Conservation (phyloP, 2,113 vertebrate species). For the Perccottus glenii region DNA sequence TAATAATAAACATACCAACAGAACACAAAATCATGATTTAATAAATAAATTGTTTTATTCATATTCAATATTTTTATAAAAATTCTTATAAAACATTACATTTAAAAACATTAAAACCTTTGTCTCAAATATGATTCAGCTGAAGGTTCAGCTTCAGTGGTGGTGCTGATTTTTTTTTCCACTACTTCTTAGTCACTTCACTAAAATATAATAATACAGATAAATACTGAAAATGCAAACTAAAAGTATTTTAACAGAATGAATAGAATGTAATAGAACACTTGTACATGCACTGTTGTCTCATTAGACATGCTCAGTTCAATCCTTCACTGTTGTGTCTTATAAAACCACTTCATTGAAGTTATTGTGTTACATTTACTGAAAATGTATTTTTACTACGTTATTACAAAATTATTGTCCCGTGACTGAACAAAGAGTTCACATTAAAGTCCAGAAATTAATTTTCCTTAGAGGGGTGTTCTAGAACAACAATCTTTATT, state of each 20-base stretch:
- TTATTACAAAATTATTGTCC: not conserved
- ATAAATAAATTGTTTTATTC: constrained; percentile 11
- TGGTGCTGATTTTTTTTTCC: not conserved
- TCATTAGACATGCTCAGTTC: not conserved
- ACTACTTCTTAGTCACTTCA: not conserved
- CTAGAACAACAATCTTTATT: not conserved
- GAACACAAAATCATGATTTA: not conserved
- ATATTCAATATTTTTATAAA: not conserved
- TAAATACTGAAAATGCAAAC: not conserved
- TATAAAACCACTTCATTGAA: not conserved
- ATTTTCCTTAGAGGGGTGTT: constrained; percentile 2
- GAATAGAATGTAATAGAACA: not conserved
- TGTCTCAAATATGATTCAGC: not conserved
- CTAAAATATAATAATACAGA: no score
- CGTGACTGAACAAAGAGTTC: not conserved
- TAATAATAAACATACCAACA: no score
- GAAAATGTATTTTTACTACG: not conserved
- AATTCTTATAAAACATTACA: no score
- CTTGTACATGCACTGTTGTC: not conserved
- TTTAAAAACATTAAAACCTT: no score
- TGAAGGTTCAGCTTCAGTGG: not conserved
- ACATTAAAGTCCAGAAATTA: constrained; percentile 3
- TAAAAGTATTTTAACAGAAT: not conserved
- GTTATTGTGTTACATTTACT: no score
- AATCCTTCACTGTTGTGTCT: not conserved